Evolutionary conservation across 2,888 invertebrate species (phyloP).

Genomic region (Carterocephalus palaemon): DNA sequence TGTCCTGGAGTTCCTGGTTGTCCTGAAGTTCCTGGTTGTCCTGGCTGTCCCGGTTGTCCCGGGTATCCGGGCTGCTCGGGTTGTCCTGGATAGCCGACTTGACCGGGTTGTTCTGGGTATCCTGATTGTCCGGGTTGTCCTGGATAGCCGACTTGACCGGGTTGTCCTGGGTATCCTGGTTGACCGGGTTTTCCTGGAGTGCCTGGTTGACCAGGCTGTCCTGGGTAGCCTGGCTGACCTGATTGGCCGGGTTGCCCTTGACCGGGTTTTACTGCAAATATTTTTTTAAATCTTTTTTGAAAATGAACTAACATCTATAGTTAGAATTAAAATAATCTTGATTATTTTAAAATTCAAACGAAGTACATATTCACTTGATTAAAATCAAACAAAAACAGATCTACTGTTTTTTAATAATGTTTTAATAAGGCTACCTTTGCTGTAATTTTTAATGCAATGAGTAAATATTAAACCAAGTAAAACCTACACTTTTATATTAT

Average conservation of each 20-base stretch:
- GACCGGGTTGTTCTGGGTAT: neutral
- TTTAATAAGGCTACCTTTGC: too few species aligned
- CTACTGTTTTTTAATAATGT: too few species aligned
- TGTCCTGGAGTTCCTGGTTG: conserved; percentile 44
- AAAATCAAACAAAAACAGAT: too few species aligned
- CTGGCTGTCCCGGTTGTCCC: conserved; percentile 43
- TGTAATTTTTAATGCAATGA: too few species aligned
- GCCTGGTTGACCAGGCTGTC: conserved; percentile 26
- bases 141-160: conserved; percentile 37
- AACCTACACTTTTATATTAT: too few species aligned
- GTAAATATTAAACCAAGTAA: too few species aligned
- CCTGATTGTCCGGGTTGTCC: neutral
- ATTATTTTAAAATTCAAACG: too few species aligned
- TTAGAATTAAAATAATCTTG: too few species aligned
- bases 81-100: conserved; percentile 17
- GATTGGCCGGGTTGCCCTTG: conserved; percentile 33
- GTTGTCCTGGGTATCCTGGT: conserved; percentile 56
- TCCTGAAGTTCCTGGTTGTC: conserved; percentile 33
- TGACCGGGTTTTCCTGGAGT: conserved; percentile 28
- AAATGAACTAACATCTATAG: too few species aligned
- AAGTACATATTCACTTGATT: too few species aligned
- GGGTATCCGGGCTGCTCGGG: conserved; percentile 39
- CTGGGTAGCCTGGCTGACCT: conserved; percentile 32
- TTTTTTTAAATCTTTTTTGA: too few species aligned
- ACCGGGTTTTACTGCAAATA: conserved; percentile 27